phyloP scores from a whole-genome alignment of 2,888 invertebrate species.

The Hecatera dysodea region DNA sequence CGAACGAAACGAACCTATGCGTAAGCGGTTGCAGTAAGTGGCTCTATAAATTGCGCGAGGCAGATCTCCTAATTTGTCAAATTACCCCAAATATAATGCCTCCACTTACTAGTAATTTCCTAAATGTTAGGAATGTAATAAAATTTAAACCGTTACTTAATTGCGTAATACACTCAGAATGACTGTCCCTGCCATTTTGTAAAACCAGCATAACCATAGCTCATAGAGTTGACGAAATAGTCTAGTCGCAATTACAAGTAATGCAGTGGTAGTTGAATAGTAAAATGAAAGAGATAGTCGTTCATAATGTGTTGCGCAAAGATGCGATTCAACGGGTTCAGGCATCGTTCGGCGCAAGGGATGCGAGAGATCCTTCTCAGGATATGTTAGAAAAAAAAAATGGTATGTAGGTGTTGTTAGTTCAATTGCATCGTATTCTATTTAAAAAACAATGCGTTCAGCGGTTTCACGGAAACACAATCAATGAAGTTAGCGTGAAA shows the following conservation, averaged over 20 bases:
- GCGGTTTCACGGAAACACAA: constrained; percentile 4
- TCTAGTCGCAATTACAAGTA: not conserved
- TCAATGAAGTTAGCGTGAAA: not conserved
- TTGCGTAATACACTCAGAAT: constrained; percentile 1
- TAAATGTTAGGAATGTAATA: not conserved
- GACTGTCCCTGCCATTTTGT: not conserved
- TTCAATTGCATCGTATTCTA: constrained; percentile 33
- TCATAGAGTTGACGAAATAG: not conserved
- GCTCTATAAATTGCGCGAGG: not conserved
- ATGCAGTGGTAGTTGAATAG: not conserved
- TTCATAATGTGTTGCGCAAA: not conserved
- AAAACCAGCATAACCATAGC: not conserved
- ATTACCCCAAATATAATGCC: not conserved
- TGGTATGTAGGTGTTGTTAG: not conserved
- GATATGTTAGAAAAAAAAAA: constrained; percentile 5
- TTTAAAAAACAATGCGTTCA: constrained; percentile 18
- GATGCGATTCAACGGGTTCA: constrained; percentile 13
- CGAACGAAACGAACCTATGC: not conserved
- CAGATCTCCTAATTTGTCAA: not conserved
- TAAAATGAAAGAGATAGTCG: not conserved
- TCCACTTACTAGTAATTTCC: not conserved
- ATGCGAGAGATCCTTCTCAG: constrained; percentile 19
- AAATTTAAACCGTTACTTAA: constrained; percentile 2
- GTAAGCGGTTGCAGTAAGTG: constrained; percentile 3
- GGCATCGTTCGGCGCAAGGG: constrained; percentile 10